phyloP scores from a whole-genome alignment of 2,113 vertebrate species.

The Misgurnus mizolepis region DNA sequence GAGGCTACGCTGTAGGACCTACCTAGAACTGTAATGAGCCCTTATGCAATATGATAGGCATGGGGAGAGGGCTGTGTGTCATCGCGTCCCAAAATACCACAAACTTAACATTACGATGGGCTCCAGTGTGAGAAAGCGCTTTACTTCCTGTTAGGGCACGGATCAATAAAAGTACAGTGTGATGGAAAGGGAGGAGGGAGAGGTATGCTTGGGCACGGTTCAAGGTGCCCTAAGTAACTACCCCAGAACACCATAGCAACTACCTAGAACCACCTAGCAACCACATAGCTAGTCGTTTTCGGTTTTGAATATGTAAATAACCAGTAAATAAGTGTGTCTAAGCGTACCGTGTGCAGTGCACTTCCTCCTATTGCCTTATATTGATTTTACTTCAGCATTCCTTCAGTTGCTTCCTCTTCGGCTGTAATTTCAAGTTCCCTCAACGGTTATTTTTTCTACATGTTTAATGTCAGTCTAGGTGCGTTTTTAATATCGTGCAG shows the following conservation, averaged over 20 bases:
- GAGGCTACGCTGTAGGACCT: no score
- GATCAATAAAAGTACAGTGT: no score
- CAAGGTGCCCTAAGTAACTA: no score
- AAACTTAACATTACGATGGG: no score
- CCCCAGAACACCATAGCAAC: background rate
- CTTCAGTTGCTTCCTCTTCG: background rate
- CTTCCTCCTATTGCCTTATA: background rate
- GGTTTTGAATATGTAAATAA: background rate
- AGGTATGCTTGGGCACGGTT: no score
- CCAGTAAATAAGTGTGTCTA: background rate
- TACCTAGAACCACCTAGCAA: background rate
- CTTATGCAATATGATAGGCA: no score
- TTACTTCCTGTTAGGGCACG: no score
- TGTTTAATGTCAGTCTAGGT: background rate
- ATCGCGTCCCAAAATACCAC: no score
- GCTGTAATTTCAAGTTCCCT: background rate
- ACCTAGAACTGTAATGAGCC: no score
- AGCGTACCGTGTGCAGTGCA: background rate
- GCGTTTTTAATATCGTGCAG: background rate
- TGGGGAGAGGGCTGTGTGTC: no score
- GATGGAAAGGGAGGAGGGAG: no score
- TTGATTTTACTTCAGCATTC: background rate
- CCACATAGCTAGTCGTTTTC: background rate
- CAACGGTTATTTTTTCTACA: background rate
- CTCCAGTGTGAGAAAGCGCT: no score